A percentile compares a stretch with the other conserved stretches of the same genome.
These are phyloP conservation scores for Crocallis elinguaria DNA, from an alignment of 2,888 invertebrate genomes.

Conservation along the genomic window DNA sequence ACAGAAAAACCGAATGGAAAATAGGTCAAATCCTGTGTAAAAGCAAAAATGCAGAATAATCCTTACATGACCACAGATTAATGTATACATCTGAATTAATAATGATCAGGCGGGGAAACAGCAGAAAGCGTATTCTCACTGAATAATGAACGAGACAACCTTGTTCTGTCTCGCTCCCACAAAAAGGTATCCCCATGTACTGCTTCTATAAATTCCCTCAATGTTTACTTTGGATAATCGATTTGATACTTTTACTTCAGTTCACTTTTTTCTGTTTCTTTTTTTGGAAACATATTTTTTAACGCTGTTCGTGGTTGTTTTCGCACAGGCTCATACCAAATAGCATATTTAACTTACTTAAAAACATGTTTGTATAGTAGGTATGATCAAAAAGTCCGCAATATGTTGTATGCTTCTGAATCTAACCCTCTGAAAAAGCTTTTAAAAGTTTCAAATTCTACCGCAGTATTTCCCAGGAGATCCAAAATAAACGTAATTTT, in stretches of 20 bases:
- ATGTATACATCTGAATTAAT: constrained; percentile 31
- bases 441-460: not conserved
- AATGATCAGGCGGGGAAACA: constrained; percentile 43
- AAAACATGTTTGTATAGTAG: not conserved
- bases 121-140: constrained; percentile 56
- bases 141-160: constrained; percentile 57
- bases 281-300: not conserved
- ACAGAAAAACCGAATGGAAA: not conserved
- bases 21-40: constrained; percentile 16
- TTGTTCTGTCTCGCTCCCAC: constrained; percentile 22
- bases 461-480: constrained; percentile 20
- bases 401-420: not conserved
- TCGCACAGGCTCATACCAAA: not conserved
- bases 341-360: not conserved
- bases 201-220: not conserved
- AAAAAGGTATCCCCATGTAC: not conserved
- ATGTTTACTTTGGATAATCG: constrained; percentile 29
- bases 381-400: not conserved
- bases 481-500: constrained; percentile 27
- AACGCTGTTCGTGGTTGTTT: not conserved
- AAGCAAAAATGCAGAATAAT: constrained; percentile 12
- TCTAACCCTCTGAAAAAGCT: not conserved
- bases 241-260: constrained; percentile 30
- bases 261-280: not conserved
- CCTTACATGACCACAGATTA: constrained; percentile 24